Percentiles rank a stretch among this genome's conserved stretches.
Conservation (phyloP, 2,113 vertebrate species). For the Ivindomyrus marchei region DNA sequence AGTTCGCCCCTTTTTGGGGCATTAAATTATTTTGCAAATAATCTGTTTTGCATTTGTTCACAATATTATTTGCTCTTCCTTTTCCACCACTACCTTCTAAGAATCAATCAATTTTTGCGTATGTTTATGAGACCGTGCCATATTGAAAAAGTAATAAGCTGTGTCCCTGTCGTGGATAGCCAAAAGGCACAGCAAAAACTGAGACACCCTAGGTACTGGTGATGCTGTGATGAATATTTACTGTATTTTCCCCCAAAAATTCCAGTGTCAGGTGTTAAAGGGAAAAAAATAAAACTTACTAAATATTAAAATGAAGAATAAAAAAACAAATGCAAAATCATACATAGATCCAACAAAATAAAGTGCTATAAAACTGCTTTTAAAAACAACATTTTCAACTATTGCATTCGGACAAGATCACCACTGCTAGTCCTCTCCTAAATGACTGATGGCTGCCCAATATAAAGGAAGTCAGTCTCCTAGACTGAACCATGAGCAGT, state of each 20-base stretch:
- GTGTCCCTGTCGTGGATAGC: neutral
- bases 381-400: neutral
- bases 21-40: neutral
- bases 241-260: neutral
- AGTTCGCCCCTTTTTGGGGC: neutral
- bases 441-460: neutral
- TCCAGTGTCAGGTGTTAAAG: neutral
- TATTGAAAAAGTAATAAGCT: neutral
- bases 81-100: neutral
- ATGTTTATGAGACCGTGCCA: neutral
- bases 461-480: neutral
- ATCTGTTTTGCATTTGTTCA: neutral
- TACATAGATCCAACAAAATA: neutral
- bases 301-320: neutral
- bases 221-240: neutral
- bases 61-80: neutral
- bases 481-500: neutral
- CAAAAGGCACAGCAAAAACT: neutral
- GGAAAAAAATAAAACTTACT: neutral
- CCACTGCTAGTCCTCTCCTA: neutral
- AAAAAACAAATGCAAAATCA: neutral
- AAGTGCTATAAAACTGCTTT: neutral
- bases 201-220: neutral
- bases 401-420: neutral
- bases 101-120: neutral